A percentile compares a stretch with the other conserved stretches of the same genome.
These are phyloP conservation scores for Eupithecia subumbrata DNA, from an alignment of 2,888 invertebrate species.

Conservation along the genomic window DNA sequence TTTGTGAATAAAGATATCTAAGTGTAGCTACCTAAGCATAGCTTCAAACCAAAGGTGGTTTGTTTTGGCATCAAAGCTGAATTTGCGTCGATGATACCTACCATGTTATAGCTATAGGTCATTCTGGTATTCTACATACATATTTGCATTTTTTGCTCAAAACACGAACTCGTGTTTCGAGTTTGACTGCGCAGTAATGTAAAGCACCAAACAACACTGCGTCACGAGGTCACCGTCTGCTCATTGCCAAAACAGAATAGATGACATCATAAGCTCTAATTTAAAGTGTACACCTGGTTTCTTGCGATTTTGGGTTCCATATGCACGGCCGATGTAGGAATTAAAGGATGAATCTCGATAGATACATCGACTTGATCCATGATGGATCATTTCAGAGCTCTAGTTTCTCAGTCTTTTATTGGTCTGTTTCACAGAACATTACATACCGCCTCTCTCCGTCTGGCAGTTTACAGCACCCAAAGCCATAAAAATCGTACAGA, in stretches of 20 bases:
- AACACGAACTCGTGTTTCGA: constrained; percentile 17
- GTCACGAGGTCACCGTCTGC: constrained; percentile 72
- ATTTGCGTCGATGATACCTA: neutral
- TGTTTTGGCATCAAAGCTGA: neutral
- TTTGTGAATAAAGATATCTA: too few species aligned
- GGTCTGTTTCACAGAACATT: neutral
- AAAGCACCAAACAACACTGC: constrained; percentile 16
- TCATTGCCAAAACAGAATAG: constrained; percentile 74
- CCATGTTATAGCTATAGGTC: neutral
- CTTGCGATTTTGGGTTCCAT: neutral
- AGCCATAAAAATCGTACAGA: too few species aligned
- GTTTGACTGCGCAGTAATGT: constrained; percentile 43
- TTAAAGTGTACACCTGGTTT: neutral
- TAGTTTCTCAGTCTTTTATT: neutral
- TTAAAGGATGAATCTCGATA: neutral
- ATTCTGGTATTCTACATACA: neutral
- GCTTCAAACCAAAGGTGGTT: neutral
- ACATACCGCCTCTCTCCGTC: neutral
- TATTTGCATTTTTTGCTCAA: constrained; percentile 12
- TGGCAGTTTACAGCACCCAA: too few species aligned
- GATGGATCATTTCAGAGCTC: neutral
- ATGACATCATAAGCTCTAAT: constrained; percentile 39
- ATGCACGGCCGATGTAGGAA: neutral
- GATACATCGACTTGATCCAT: too few species aligned
- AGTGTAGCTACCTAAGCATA: too few species aligned